Evolutionary conservation across 2,113 vertebrate genomes (phyloP).

Genomic region (Chascanopsetta lugubris): DNA sequence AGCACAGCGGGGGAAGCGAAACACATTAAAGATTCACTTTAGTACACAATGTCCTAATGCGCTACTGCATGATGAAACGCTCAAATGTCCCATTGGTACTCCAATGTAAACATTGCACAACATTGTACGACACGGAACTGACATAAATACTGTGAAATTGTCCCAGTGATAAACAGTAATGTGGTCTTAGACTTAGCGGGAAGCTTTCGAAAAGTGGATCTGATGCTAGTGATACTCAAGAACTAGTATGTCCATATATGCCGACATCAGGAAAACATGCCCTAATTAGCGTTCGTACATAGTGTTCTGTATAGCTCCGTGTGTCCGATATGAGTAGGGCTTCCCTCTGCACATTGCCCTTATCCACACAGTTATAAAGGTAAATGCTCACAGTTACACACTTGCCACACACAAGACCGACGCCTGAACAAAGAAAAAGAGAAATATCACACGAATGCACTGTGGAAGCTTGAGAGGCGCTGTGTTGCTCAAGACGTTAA

Average conservation of each 20-base stretch:
- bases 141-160: not conserved
- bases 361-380: not conserved
- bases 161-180: not conserved
- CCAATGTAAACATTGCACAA: constrained; percentile 9
- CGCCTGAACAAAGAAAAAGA: constrained; percentile 4
- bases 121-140: not conserved
- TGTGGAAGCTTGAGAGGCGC: not conserved
- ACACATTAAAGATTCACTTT: constrained; percentile 37
- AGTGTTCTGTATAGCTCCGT: constrained; percentile 46
- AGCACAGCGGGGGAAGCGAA: constrained; percentile 37
- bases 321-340: constrained; percentile 18
- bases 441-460: not conserved
- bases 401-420: not conserved
- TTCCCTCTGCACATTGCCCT: constrained; percentile 2
- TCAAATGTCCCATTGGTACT: not conserved
- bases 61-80: constrained; percentile 7
- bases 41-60: constrained; percentile 30
- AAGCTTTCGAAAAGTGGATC: not conserved
- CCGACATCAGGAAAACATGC: constrained; percentile 7
- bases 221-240: not conserved
- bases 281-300: constrained; percentile 37
- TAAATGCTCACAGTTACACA: not conserved
- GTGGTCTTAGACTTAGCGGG: not conserved
- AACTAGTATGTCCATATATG: not conserved
- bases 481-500: constrained; percentile 34